Evolutionary conservation across 2,113 vertebrate species (phyloP), one percentile per base, ranked within the genome.

Genomic region (Aleadryas rufinucha): DNA sequence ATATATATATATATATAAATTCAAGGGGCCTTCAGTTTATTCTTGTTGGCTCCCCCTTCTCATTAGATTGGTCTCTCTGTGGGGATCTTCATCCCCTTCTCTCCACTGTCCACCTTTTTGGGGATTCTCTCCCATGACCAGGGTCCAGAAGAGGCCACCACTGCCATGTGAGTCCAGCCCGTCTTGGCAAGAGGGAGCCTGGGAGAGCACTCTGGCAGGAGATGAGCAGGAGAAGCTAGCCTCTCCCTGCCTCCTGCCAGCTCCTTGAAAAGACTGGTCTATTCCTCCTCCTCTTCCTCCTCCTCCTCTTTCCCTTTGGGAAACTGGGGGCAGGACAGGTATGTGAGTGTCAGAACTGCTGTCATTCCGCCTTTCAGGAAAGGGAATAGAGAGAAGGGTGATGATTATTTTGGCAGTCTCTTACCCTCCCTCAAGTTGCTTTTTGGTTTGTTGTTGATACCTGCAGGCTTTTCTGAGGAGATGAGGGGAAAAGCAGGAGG

Each of bases 1-100:
- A n/a, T n/a, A n/a, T n/a, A 39, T 98, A 97, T 92, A 93, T 98
- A 98, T 98, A 98, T 98, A 98, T 98, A 97, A 90, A 90, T 83
- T 90, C 97, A 97, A 95, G 93, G 93, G 89, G 94, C 93, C 95
- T 96, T 92, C 91, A 97, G 96, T 96, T 97, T 97, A 94, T 96
- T 97, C 83, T 74, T 89, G 90, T 89, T 95, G 87, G 92, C 84
- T 95, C 94, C 88, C 97, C 95, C 94, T 95, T 97, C 86, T 96
- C 91, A 90, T 96, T 97, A 97, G 93, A 96, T 97, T 97, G 97
- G 95, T 97, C 96, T 96, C 97, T 97, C 91, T 95, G 84, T 70
- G 95, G 90, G 96, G 95, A 93, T 88, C 69, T 77, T 84, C 82
- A 84, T 80, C 92, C 93, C 95, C 57, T 96, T 96, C 95, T 96